Percentiles rank a stretch among this genome's conserved stretches.
These are phyloP conservation scores for Andrena haemorrhoa DNA, from an alignment of 2,888 invertebrate genomes.

Conservation along the genomic window DNA sequence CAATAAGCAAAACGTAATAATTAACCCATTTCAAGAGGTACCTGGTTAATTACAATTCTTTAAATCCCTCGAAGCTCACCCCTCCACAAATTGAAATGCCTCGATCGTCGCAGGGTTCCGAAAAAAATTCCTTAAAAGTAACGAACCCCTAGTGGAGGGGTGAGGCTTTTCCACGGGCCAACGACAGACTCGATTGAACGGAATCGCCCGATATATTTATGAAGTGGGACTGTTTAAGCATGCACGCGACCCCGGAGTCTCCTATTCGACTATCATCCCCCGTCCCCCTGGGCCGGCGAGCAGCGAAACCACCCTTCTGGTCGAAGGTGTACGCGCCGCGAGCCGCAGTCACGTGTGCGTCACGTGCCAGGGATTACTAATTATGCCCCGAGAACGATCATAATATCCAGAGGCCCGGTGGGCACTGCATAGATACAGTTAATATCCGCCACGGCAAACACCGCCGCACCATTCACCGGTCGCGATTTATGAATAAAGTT, in stretches of 20 bases:
- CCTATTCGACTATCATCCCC: constrained; percentile 40
- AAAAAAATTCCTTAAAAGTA: constrained; percentile 3
- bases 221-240: constrained; percentile 66
- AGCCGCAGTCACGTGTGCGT: constrained; percentile 77
- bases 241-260: constrained; percentile 57
- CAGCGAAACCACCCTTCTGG: constrained; percentile 56
- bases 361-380: constrained; percentile 83
- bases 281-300: background rate
- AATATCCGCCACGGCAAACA: constrained; percentile 82
- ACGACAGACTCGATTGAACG: constrained; percentile 61
- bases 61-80: too few species aligned
- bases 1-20: too few species aligned
- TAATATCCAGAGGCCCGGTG: constrained; percentile 79
- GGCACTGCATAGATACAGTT: constrained; percentile 80
- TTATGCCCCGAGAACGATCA: constrained; percentile 82
- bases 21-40: too few species aligned
- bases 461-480: constrained; percentile 72
- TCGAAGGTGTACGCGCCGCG: constrained; percentile 69
- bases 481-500: constrained; percentile 73
- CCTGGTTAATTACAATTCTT: too few species aligned
- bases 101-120: background rate
- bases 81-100: background rate
- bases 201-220: constrained; percentile 63
- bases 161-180: constrained; percentile 10
- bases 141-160: background rate